Conservation (phyloP, 2,113 vertebrate genomes). For the cattle (Bos taurus) region DNA sequence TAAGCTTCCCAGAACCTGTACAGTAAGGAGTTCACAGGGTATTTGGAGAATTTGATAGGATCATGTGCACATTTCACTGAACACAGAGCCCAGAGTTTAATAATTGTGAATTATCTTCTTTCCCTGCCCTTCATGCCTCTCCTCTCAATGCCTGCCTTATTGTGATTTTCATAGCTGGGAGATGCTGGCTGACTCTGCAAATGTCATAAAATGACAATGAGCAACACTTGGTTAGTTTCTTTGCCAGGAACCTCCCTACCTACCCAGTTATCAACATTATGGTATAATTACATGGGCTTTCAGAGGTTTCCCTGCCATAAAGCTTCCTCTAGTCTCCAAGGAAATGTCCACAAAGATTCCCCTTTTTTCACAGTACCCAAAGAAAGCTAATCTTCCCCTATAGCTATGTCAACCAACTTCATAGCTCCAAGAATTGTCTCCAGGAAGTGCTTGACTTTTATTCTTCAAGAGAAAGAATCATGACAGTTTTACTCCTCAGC, state of each 20-base stretch:
- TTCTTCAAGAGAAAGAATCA: not conserved
- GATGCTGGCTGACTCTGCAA: not conserved
- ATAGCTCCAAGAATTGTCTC: not conserved
- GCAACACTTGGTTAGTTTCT: not conserved
- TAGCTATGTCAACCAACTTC: not conserved
- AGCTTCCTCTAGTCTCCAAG: constrained; percentile 38
- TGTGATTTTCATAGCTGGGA: not conserved
- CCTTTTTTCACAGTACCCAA: not conserved
- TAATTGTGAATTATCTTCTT: not conserved
- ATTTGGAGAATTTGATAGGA: not conserved
- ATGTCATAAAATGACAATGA: not conserved
- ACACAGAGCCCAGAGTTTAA: not conserved
- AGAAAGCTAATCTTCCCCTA: constrained; percentile 21
- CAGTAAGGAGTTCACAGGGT: not conserved
- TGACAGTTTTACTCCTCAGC: not conserved
- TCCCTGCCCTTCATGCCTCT: not conserved
- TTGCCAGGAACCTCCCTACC: not conserved
- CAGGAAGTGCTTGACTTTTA: constrained; percentile 17
- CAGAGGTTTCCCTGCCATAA: not conserved
- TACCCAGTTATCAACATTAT: not conserved
- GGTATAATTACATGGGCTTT: not conserved
- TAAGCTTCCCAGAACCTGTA: not conserved
- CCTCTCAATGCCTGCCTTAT: not conserved
- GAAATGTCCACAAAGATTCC: not conserved
- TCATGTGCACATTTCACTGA: not conserved